These are phyloP conservation scores for Xenops minutus DNA, from an alignment of 2,797 vertebrate species.

Conservation along the genomic window DNA sequence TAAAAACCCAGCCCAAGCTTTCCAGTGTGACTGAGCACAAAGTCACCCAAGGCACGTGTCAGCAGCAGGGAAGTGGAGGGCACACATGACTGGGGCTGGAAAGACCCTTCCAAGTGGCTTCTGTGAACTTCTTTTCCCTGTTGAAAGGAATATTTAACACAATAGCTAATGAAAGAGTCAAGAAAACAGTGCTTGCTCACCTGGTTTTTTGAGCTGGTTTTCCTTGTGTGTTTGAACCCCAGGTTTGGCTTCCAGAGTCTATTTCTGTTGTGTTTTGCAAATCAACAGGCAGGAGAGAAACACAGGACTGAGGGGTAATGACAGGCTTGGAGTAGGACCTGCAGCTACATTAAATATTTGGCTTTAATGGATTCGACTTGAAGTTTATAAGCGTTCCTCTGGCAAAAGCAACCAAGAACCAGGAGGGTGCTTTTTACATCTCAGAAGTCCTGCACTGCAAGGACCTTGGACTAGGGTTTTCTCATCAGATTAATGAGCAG, in stretches of 20 bases:
- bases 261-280: not conserved
- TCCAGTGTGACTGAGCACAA: not conserved
- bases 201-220: not conserved
- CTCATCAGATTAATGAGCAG: not conserved
- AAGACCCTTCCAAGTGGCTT: not conserved
- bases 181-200: not conserved
- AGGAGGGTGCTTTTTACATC: not conserved
- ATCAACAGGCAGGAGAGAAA: not conserved
- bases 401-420: not conserved
- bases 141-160: not conserved
- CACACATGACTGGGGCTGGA: not conserved
- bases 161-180: not conserved
- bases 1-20: not conserved
- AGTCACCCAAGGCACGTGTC: not conserved
- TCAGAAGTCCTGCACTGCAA: not conserved
- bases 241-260: not conserved
- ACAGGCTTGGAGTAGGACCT: not conserved
- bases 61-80: not conserved
- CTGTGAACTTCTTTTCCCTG: not conserved
- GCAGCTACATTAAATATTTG: not conserved
- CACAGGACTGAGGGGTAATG: not conserved
- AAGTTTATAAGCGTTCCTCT: not conserved
- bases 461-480: not conserved
- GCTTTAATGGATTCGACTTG: not conserved
- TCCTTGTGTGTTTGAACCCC: not conserved